Evolutionary conservation across 2,888 invertebrate genomes (phyloP), one percentile per base, ranked within the genome.

Genomic region (Omphaloscelis lunosa): DNA sequence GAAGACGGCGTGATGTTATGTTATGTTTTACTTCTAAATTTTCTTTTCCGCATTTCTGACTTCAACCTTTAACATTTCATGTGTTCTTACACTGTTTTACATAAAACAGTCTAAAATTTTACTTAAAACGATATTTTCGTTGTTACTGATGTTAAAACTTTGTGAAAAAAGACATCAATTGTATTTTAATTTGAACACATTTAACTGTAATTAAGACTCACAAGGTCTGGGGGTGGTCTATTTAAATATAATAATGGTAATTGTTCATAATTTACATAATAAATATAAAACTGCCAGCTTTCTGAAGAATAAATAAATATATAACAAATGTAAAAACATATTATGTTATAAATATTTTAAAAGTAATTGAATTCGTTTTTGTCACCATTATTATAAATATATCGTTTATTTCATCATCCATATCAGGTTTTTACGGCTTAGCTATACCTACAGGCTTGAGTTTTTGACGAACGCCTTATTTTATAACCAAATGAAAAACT

Each of bases 31-130:
- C 53, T 68, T 53, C n/a, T 20, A n/a, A 56, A 56, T 58, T n/a
- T 1, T 56, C 34, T 39, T 34, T 17, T 11, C 20, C 7, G 1
- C n/a, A 58, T 17, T 12, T 58, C n/a, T 39, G 11, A 20, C 4
- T 29, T 75, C 29, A 51, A 61, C 61, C n/a, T 53, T 8, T 73
- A 51, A 59, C 23, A 73, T 29, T 51, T 62, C 12, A 51, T n/a
- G 12, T 51, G 9, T 51, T 73, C 12, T 23, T n/a, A 34, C 9
- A 51, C 15, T 51, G 23, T 51, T 51, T 51, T 51, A 23, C 3
- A 23, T 67, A 34, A 23, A 9, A 34, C n/a, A n/a, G n/a, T n/a
- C n/a, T n/a, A n/a, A n/a, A n/a, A n/a, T n/a, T n/a, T n/a, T n/a
- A n/a, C n/a, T 17, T 34, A 23, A n/a, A 5, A 34, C 9, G 9